Percentiles rank a stretch among this genome's conserved stretches.
phyloP scores from a whole-genome alignment of 2,888 invertebrate species.

The Himalopsyche anomala region DNA sequence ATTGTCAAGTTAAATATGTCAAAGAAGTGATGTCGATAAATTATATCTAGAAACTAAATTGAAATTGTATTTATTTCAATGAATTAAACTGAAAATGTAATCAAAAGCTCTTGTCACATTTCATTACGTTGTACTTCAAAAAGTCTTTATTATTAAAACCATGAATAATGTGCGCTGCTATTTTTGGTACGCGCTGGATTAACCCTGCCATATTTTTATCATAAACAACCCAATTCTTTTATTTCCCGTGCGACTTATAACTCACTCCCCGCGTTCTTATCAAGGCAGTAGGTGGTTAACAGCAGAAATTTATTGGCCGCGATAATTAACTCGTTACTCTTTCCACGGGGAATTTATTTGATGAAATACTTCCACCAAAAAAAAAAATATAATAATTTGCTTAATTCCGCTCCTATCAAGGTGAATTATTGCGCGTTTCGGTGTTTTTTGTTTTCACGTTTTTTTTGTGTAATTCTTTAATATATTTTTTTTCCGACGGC shows the following conservation, averaged over 20 bases:
- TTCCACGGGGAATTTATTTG: conserved; percentile 29
- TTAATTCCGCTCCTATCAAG: conserved; percentile 46
- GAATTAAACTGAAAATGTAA: too few relatives aligned
- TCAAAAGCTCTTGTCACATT: too few relatives aligned
- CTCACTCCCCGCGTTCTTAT: conserved; percentile 59
- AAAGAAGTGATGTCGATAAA: too few relatives aligned
- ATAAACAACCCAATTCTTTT: conserved; percentile 63
- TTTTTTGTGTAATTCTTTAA: conserved; percentile 15
- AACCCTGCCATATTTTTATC: conserved; percentile 53
- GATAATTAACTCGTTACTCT: conserved; percentile 65
- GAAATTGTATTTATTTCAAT: too few relatives aligned
- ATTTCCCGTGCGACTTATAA: conserved; percentile 65
- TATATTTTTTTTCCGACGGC: conserved; percentile 12
- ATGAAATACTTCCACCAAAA: conserved; percentile 55
- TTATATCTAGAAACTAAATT: too few relatives aligned
- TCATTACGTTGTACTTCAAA: too few relatives aligned
- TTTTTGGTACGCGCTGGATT: conserved; percentile 29
- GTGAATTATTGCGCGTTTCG: conserved; percentile 26
- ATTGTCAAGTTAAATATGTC: too few relatives aligned
- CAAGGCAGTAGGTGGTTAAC: conserved; percentile 60
- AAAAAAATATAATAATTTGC: conserved; percentile 59
- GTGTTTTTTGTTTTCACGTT: conserved; percentile 17
- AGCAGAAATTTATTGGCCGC: conserved; percentile 64
- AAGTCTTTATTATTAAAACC: too few relatives aligned
- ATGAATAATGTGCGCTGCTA: too few relatives aligned